Evolutionary conservation across 23 tunicate species (phyloP).

Genomic region (Diplosoma virens): DNA sequence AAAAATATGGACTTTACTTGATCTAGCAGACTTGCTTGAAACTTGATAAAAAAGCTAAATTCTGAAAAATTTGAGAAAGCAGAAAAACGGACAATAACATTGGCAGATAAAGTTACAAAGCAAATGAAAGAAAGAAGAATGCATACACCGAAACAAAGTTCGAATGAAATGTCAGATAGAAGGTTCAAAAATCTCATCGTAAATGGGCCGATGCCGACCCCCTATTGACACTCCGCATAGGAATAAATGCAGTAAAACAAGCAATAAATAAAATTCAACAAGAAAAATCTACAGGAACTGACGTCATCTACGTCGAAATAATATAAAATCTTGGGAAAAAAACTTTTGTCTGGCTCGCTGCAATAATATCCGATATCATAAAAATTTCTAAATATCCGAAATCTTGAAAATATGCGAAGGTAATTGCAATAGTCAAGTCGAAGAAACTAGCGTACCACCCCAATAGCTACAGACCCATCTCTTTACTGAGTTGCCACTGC

Average conservation of each 20-base stretch:
- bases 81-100: background rate
- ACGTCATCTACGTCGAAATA: slow-evolving; percentile 21
- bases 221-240: background rate
- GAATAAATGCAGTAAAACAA: background rate
- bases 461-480: background rate
- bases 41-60: slow-evolving; percentile 1
- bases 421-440: slow-evolving; percentile 10
- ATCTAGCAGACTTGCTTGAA: slow-evolving; percentile 12
- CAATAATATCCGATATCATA: background rate
- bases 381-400: background rate
- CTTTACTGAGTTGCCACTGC: background rate
- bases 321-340: background rate
- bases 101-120: slow-evolving; percentile 3
- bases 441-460: background rate
- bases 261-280: background rate
- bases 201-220: background rate
- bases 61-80: background rate
- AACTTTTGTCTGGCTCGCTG: background rate
- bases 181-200: background rate
- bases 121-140: slow-evolving; percentile 16
- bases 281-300: slow-evolving; percentile 14
- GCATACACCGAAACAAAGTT: background rate
- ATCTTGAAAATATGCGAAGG: background rate
- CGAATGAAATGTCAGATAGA: background rate
- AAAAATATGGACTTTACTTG: slow-evolving; percentile 10